These are phyloP conservation scores for Drosophila tripunctata DNA, from an alignment of 2,888 invertebrate species.

Conservation along the genomic window DNA sequence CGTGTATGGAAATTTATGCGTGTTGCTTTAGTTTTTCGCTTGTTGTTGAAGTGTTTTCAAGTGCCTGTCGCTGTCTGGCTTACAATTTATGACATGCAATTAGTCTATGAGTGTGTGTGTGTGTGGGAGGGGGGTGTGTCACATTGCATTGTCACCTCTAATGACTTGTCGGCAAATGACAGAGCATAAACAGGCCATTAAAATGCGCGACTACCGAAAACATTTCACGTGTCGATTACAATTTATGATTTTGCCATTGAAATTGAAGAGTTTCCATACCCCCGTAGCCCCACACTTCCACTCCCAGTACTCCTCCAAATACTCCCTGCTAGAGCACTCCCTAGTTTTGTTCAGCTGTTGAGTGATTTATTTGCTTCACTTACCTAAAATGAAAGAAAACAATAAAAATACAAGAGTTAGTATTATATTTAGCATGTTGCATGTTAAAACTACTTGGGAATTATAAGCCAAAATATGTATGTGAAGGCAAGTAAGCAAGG, in stretches of 20 bases:
- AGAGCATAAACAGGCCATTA: constrained; percentile 75
- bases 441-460: constrained; percentile 5
- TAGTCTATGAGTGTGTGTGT: constrained; percentile 25
- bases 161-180: constrained; percentile 65
- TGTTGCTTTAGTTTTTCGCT: constrained; percentile 43
- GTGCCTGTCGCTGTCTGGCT: constrained; percentile 56
- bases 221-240: constrained; percentile 59
- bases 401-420: constrained; percentile 31
- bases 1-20: constrained; percentile 58
- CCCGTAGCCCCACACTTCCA: background rate
- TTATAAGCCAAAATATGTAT: background rate
- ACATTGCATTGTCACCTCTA: constrained; percentile 75
- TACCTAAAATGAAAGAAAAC: constrained; percentile 55
- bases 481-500: no score
- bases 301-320: no score
- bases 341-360: constrained; percentile 9
- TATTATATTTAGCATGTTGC: background rate
- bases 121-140: constrained; percentile 21
- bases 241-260: constrained; percentile 53
- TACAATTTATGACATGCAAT: constrained; percentile 68
- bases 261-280: constrained; percentile 10
- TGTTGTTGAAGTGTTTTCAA: constrained; percentile 52
- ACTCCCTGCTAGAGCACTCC: background rate
- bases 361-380: constrained; percentile 49
- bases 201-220: constrained; percentile 49